Percentiles rank a stretch among this genome's conserved stretches.
phyloP scores from a whole-genome alignment of 2,888 invertebrate genomes.

The Caradrina clavipalpis region DNA sequence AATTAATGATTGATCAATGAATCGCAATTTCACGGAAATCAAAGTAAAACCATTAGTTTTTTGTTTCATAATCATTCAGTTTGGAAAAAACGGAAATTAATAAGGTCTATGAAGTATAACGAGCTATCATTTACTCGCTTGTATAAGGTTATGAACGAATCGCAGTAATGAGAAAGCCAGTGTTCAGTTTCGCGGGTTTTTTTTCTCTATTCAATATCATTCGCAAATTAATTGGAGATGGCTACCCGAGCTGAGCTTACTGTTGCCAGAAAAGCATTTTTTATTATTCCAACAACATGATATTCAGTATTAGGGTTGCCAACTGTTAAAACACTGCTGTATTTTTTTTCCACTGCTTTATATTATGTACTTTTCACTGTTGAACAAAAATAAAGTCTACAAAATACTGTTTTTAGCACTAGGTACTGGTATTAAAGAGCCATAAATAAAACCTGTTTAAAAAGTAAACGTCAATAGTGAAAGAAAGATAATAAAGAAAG shows the following conservation, averaged over 20 bases:
- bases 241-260: conserved; percentile 65
- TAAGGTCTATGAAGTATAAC: conserved; percentile 71
- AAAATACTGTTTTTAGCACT: too few species aligned
- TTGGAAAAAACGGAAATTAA: conserved; percentile 68
- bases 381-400: too few species aligned
- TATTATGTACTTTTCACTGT: too few species aligned
- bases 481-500: too few species aligned
- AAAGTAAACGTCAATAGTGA: too few species aligned
- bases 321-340: too few species aligned
- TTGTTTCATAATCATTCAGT: conserved; percentile 29
- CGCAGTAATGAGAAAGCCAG: conserved; percentile 73
- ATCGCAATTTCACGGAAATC: conserved; percentile 13
- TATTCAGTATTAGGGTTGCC: neutral
- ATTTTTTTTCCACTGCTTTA: too few species aligned
- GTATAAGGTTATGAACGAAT: conserved; percentile 65
- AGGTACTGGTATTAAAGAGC: too few species aligned
- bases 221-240: conserved; percentile 79
- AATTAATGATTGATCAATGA: neutral
- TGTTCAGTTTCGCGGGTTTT: conserved; percentile 67
- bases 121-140: conserved; percentile 72
- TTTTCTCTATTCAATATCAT: conserved; percentile 72
- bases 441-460: too few species aligned
- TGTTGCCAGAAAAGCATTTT: conserved; percentile 61
- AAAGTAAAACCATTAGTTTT: conserved; percentile 32
- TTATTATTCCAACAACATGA: conserved; percentile 56